Conservation (phyloP, 2,113 vertebrate genomes). For the Hystrix brachyura region DNA sequence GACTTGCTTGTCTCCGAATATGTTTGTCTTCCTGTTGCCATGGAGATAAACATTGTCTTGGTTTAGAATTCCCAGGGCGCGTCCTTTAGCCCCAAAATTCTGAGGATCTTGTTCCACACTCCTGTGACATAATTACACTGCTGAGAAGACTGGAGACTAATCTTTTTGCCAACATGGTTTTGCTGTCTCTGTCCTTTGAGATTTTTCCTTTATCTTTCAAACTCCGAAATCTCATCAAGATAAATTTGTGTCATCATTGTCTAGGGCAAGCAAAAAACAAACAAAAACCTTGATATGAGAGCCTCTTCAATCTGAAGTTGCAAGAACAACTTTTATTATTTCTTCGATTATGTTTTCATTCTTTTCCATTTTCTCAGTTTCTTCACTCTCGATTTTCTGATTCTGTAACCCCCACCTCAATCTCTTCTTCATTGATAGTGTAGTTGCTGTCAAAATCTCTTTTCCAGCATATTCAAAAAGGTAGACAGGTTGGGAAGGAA, state of each 20-base stretch:
- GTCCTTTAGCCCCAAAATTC: not conserved
- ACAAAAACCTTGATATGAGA: not conserved
- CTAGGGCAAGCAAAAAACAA: not conserved
- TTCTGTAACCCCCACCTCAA: not conserved
- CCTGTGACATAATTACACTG: not conserved
- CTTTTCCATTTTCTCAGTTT: not conserved
- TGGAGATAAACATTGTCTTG: not conserved
- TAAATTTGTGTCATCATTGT: constrained; percentile 21
- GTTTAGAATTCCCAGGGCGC: not conserved
- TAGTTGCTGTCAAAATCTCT: not conserved
- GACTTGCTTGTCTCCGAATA: not conserved
- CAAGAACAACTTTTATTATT: not conserved
- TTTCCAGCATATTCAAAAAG: not conserved
- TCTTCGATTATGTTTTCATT: not conserved
- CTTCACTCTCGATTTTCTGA: not conserved
- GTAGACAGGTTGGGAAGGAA: not conserved
- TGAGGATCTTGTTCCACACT: not conserved
- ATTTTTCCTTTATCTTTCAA: not conserved
- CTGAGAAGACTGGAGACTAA: not conserved
- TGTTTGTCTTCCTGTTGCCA: not conserved
- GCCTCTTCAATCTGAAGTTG: not conserved
- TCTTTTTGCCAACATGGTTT: not conserved
- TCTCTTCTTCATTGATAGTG: not conserved
- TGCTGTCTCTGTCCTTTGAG: not conserved
- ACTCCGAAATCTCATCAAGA: not conserved